Conservation (phyloP, 2,888 invertebrate genomes). For the Lasiommata megera region DNA sequence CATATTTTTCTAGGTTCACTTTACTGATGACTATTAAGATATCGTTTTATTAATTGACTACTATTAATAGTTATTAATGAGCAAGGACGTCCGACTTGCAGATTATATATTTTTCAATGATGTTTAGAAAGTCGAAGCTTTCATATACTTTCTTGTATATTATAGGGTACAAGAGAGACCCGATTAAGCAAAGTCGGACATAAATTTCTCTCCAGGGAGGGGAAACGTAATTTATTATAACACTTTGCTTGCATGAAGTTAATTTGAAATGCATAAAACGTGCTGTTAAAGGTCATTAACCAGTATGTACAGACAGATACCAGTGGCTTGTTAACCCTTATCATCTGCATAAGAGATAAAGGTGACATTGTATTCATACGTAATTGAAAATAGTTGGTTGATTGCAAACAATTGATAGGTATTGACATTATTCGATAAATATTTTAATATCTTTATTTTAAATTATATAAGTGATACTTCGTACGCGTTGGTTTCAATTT, state of each 20-base stretch:
- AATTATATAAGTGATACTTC: no score
- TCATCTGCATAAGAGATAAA: not conserved
- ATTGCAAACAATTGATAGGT: not conserved
- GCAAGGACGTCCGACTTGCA: conserved; percentile 23
- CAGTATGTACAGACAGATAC: conserved; percentile 23
- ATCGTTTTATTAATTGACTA: not conserved
- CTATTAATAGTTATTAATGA: no score
- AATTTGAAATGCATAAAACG: conserved; percentile 22
- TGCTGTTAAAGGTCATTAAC: conserved; percentile 30
- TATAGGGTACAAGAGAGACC: conserved; percentile 35
- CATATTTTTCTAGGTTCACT: no score
- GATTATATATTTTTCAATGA: conserved; percentile 31
- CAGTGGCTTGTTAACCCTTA: conserved; percentile 9
- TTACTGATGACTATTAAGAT: not conserved
- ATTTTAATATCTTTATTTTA: no score
- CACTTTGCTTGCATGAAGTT: conserved; percentile 6
- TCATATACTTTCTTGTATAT: conserved; percentile 36
- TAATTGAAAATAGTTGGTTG: not conserved
- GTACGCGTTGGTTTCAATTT: no score
- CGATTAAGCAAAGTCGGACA: conserved; percentile 29
- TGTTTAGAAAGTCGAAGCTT: conserved; percentile 35
- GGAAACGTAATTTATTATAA: conserved; percentile 19
- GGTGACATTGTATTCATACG: not conserved
- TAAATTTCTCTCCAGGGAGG: conserved; percentile 32
- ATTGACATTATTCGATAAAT: not conserved